Evolutionary conservation across 2,113 vertebrate genomes (phyloP), one percentile per base, ranked within the genome.

Genomic region (Cricetomys ansorgei): DNA sequence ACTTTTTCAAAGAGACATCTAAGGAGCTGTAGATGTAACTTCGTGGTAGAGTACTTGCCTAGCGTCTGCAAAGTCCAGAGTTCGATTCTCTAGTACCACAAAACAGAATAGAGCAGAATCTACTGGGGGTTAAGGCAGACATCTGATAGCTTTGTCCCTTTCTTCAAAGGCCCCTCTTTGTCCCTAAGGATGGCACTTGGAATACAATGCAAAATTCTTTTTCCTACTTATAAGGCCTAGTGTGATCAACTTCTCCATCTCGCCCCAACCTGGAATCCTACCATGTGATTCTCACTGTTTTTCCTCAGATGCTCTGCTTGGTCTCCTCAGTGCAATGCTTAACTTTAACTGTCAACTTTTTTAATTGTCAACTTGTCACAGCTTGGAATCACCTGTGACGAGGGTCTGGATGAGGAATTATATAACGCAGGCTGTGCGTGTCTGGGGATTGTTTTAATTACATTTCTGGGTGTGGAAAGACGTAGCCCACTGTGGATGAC

Each of bases 231-330:
- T 11, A 34, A 55, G 23, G 34, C 21, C 27, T 45, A 64, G 4
- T 2, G 5, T 59, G 55, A 37, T 43, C 7, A 37, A n/a, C 10
- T 10, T 23, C 45, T 88, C 5, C 0, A 1, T 43, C 37, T 9
- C 4, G 19, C 6, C 23, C 37, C 70, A 10, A 15, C 31, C 76
- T 55, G 25, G 70, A 31, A 55, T 75, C 48, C 4, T 4, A 43
- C 45, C 27, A 16, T 11, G 59, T 31, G 11, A 0, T 65, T 9
- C 27, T 84, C 43, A 9, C 0, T 40, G 6, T 9, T 7, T 77
- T n/a, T 25, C 23, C 53, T 50, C 50, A 25, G 55, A 5, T 5
- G 7, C 48, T 57, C 12, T 5, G 0, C 15, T n/a, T 55, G 8
- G 16, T 40, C 27, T 72, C 69, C 6, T 65, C 7, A 23, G 62